Evolutionary conservation across 2,113 vertebrate species (phyloP).

Genomic region (Oryzias javanicus): DNA sequence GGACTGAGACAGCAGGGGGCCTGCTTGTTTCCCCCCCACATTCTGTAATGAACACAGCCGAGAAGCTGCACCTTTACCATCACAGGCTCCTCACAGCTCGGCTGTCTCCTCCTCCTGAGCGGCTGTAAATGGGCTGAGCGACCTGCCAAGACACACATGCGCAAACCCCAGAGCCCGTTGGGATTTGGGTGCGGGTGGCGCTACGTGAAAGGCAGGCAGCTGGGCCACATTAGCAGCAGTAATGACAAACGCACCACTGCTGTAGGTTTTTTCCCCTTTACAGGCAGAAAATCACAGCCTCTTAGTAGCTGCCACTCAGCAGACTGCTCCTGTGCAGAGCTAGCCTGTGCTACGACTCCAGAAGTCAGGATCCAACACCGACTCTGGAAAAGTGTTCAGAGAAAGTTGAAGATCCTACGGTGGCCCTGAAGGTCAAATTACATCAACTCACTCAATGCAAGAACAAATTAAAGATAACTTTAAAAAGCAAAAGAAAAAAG

Average conservation of each 20-base stretch:
- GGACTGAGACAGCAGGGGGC: constrained; percentile 23
- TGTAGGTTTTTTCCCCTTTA: constrained; percentile 29
- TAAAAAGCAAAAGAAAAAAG: too few species aligned
- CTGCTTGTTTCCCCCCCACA: constrained; percentile 24
- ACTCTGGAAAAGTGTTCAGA: constrained; percentile 40
- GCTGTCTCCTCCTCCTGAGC: constrained; percentile 21
- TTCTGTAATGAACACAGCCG: constrained; percentile 23
- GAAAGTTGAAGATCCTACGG: constrained; percentile 21
- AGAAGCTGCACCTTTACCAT: constrained; percentile 29
- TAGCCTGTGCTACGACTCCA: neutral
- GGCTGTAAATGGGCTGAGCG: constrained; percentile 11
- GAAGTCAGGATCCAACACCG: constrained; percentile 19
- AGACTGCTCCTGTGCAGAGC: neutral
- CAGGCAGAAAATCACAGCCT: constrained; percentile 23
- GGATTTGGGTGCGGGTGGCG: constrained; percentile 33
- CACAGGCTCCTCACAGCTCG: neutral
- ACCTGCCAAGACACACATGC: constrained; percentile 3
- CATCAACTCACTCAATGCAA: too few species aligned
- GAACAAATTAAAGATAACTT: too few species aligned
- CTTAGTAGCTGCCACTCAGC: constrained; percentile 49
- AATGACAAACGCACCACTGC: constrained; percentile 53
- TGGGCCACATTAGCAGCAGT: constrained; percentile 47
- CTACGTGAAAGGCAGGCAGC: constrained; percentile 57
- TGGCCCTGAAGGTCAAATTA: too few species aligned
- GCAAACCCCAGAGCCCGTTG: constrained; percentile 15